These are phyloP conservation scores for Bos indicus DNA, from an alignment of 2,113 vertebrate genomes.

Conservation along the genomic window DNA sequence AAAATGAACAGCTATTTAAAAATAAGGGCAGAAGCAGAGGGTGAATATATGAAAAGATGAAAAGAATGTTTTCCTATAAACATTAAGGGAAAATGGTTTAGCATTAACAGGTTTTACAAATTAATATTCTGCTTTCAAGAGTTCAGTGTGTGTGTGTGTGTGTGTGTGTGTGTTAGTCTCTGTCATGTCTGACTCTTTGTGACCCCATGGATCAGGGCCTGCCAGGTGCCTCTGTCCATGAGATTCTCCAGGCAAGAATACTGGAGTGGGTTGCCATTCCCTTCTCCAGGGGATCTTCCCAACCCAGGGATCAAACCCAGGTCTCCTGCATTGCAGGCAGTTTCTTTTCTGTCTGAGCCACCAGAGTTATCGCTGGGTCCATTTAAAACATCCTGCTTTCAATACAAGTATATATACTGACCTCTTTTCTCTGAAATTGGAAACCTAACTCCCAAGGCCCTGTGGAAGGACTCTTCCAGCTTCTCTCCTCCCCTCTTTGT, in stretches of 20 bases:
- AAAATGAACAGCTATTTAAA: not conserved
- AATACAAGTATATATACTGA: not conserved
- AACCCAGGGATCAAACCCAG: not conserved
- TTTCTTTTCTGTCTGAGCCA: not conserved
- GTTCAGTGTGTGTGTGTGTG: not conserved
- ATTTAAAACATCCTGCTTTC: not conserved
- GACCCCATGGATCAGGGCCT: not conserved
- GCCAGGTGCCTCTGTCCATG: not conserved
- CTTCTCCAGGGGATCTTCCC: not conserved
- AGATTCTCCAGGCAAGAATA: not conserved
- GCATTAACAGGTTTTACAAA: conserved; percentile 36
- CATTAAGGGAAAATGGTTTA: not conserved
- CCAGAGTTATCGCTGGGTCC: not conserved
- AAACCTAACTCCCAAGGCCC: not conserved
- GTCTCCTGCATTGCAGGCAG: not conserved
- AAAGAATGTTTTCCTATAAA: not conserved
- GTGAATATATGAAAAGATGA: not conserved
- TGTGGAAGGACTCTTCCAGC: not conserved
- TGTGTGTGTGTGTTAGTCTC: not conserved
- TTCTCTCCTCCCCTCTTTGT: not conserved
- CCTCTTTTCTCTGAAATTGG: not conserved
- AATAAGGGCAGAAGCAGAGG: not conserved
- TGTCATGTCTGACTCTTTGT: not conserved
- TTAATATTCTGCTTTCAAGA: not conserved
- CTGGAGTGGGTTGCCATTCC: not conserved